Evolutionary conservation across 35 echinoderm and acorn worm genomes (phyloP).

Genomic region (Amphiura filiformis): DNA sequence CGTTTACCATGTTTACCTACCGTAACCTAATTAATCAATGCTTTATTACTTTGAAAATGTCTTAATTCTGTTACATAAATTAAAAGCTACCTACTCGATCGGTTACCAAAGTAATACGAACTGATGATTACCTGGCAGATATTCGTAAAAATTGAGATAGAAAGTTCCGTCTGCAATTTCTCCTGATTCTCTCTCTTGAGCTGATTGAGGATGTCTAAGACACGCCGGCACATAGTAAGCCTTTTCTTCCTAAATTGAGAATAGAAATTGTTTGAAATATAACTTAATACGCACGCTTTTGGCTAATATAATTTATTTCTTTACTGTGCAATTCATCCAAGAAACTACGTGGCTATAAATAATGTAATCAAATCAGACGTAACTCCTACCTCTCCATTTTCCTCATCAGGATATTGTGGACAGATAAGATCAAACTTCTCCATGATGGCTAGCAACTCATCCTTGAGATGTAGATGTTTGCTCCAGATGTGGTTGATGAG

Average conservation of each 20-base stretch:
- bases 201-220: background rate
- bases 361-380: too few species aligned
- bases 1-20: too few species aligned
- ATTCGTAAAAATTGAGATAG: background rate
- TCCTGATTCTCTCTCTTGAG: background rate
- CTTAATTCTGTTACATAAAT: too few species aligned
- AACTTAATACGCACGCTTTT: too few species aligned
- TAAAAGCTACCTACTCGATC: too few species aligned
- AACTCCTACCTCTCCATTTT: background rate
- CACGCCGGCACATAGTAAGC: background rate
- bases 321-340: too few species aligned
- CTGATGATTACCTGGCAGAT: background rate
- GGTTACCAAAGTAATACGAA: too few species aligned
- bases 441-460: background rate
- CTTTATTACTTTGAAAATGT: too few species aligned
- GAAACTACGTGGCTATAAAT: too few species aligned
- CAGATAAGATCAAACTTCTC: slow-evolving; percentile 8
- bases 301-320: too few species aligned
- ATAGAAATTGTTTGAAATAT: too few species aligned
- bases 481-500: background rate
- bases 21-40: too few species aligned
- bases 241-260: background rate
- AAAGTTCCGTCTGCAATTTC: background rate
- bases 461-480: background rate
- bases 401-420: background rate